Conservation (phyloP, 2,113 vertebrate species). For the Miniopterus natalensis region DNA sequence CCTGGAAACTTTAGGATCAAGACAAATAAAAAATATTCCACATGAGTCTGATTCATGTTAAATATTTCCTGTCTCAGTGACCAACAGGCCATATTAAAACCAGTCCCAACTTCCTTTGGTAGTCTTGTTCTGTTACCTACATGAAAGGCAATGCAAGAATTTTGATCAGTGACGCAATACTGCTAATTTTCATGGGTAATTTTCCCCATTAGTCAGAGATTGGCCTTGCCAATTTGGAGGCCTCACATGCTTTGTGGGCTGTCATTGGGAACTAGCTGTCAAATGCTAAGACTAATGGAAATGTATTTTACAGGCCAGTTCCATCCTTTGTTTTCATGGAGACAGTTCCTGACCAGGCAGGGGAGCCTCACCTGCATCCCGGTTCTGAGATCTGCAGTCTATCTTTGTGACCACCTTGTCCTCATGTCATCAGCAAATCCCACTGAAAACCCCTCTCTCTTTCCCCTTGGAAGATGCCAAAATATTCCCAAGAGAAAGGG, state of each 20-base stretch:
- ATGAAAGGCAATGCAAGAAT: slow-evolving; percentile 71
- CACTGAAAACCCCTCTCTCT: not conserved
- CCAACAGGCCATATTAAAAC: slow-evolving; percentile 70
- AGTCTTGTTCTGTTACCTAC: slow-evolving; percentile 51
- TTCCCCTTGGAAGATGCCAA: slow-evolving; percentile 32
- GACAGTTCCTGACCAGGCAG: not conserved
- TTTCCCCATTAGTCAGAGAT: slow-evolving; percentile 80
- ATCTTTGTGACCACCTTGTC: not conserved
- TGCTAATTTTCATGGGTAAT: slow-evolving; percentile 69
- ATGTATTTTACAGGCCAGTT: slow-evolving; percentile 58
- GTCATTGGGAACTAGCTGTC: slow-evolving; percentile 14
- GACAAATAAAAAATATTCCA: slow-evolving; percentile 57
- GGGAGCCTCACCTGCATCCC: not conserved
- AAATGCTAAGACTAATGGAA: slow-evolving; percentile 59
- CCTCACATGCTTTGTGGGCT: not conserved
- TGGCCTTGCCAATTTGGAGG: slow-evolving; percentile 61
- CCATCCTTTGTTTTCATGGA: not conserved
- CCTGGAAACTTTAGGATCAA: slow-evolving; percentile 35
- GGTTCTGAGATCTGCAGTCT: not conserved
- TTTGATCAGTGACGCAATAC: slow-evolving; percentile 64
- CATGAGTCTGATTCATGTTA: slow-evolving; percentile 60
- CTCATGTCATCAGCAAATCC: not conserved
- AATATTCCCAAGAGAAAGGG: not conserved
- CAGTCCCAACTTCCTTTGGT: slow-evolving; percentile 58
- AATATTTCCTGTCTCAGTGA: slow-evolving; percentile 65